phyloP scores from a whole-genome alignment of 2,888 invertebrate species.

The Protodeltote pygarga region DNA sequence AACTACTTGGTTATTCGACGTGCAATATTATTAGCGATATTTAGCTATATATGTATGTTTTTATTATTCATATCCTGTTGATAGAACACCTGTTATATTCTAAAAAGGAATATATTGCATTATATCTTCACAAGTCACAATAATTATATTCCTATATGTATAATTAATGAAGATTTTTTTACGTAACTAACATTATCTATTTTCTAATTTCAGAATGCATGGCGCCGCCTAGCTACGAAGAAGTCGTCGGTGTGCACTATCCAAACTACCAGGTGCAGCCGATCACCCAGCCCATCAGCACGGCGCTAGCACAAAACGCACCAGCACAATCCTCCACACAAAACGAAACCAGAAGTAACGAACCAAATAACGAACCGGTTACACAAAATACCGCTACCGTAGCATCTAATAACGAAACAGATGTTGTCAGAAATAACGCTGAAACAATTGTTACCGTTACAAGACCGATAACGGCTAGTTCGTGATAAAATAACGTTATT shows the following conservation, averaged over 20 bases:
- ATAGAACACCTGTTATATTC: neutral
- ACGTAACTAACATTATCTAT: constrained; percentile 2
- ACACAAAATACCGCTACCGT: constrained; percentile 11
- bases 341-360: constrained; percentile 13
- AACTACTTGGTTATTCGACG: no score
- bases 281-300: constrained; percentile 72
- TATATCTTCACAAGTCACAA: no score
- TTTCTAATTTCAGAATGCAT: constrained; percentile 74
- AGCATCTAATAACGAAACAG: no score
- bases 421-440: constrained; percentile 10
- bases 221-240: constrained; percentile 83
- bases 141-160: no score
- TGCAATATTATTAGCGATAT: neutral
- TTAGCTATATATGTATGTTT: neutral
- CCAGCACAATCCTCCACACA: constrained; percentile 23
- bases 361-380: constrained; percentile 27
- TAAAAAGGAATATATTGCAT: neutral
- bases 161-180: neutral
- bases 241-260: constrained; percentile 80
- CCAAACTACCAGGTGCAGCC: constrained; percentile 71
- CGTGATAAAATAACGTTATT: constrained; percentile 50
- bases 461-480: constrained; percentile 54
- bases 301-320: constrained; percentile 66
- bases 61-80: constrained; percentile 1
- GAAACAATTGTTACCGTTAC: constrained; percentile 46